phyloP scores from a whole-genome alignment of 2,113 vertebrate species.

The Abramis brama region DNA sequence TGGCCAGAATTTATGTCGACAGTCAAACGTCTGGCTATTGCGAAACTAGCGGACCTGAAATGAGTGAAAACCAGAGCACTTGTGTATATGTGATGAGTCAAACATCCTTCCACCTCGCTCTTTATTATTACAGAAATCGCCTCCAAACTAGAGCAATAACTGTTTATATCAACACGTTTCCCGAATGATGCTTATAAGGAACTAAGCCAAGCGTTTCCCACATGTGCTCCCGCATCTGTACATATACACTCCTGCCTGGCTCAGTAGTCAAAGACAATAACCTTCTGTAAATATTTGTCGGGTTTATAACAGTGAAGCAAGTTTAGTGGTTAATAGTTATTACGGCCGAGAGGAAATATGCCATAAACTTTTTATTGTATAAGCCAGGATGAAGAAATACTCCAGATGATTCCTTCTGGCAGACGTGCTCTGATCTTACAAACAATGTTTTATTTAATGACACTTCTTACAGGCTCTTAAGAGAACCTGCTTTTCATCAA shows the following conservation, averaged over 20 bases:
- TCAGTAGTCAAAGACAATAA: constrained; percentile 43
- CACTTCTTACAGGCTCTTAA: not conserved
- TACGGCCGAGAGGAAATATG: constrained; percentile 37
- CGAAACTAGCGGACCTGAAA: not conserved
- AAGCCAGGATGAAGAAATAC: constrained; percentile 14
- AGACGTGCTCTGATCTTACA: constrained; percentile 5
- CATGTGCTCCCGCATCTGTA: constrained; percentile 10
- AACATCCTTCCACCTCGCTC: not conserved
- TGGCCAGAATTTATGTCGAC: not conserved
- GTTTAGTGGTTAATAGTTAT: constrained; percentile 25
- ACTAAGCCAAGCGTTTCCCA: not conserved
- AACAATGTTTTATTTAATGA: not conserved
- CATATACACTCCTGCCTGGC: not conserved
- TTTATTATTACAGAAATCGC: not conserved
- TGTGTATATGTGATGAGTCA: not conserved
- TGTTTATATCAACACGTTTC: not conserved
- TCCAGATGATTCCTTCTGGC: constrained; percentile 7
- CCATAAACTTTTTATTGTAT: constrained; percentile 48
- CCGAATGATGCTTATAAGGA: not conserved
- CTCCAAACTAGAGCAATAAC: not conserved
- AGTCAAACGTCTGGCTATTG: not conserved
- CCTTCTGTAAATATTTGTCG: constrained; percentile 54
- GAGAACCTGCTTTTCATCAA: not conserved
- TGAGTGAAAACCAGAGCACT: not conserved
- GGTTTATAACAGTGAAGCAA: constrained; percentile 43